Percentiles rank a stretch among this genome's conserved stretches.
Conservation (phyloP, 2,797 vertebrate species). For the Lagothrix lagotricha region DNA sequence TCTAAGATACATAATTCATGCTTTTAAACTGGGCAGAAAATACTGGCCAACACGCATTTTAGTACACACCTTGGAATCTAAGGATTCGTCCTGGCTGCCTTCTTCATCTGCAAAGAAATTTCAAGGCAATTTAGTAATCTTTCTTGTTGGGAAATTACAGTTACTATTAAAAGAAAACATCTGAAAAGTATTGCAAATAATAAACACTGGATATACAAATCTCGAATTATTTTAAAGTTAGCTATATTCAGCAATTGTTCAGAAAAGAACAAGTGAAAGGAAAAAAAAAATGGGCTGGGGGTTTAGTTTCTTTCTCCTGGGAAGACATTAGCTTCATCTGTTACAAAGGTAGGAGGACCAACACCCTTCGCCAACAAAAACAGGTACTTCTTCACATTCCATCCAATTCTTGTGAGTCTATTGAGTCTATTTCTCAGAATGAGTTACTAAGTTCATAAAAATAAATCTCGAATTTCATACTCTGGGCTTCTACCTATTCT, state of each 20-base stretch:
- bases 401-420: not conserved
- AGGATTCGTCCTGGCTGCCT: slow-evolving; percentile 85
- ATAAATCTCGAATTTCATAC: not conserved
- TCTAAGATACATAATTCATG: not conserved
- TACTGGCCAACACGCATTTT: slow-evolving; percentile 41
- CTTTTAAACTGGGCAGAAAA: slow-evolving; percentile 28
- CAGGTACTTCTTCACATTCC: not conserved
- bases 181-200: not conserved
- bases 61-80: slow-evolving; percentile 86
- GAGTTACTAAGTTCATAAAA: slow-evolving; percentile 33
- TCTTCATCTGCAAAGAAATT: slow-evolving; percentile 85
- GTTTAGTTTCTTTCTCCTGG: not conserved
- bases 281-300: not conserved
- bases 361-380: not conserved
- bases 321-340: not conserved
- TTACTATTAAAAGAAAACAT: slow-evolving; percentile 28
- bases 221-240: slow-evolving; percentile 39
- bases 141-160: slow-evolving; percentile 31
- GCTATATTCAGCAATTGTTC: not conserved
- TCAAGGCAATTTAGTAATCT: slow-evolving; percentile 52
- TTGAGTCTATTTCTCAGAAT: not conserved
- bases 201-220: not conserved
- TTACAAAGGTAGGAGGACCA: not conserved
- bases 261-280: slow-evolving; percentile 34
- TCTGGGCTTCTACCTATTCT: not conserved